Conservation (phyloP, 2,797 vertebrate species). For the Mico argentatus region DNA sequence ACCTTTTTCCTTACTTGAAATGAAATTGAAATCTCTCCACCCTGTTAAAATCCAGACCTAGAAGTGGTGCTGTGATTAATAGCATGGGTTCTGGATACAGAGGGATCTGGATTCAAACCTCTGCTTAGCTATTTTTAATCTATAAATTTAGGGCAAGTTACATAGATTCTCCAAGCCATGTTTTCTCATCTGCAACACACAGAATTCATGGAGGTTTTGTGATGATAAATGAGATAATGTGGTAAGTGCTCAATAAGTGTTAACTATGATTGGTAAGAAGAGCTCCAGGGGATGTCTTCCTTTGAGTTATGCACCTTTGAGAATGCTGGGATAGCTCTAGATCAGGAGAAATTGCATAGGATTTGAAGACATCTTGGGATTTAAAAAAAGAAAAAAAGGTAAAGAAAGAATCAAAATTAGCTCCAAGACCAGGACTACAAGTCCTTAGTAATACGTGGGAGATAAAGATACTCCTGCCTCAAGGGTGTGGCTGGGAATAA, state of each 20-base stretch:
- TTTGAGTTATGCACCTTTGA: background rate
- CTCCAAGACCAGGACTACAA: background rate
- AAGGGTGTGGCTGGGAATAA: background rate
- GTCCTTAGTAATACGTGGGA: background rate
- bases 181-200: background rate
- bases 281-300: background rate
- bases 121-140: background rate
- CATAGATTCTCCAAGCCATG: background rate
- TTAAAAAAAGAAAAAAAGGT: background rate
- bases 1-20: background rate
- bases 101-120: background rate
- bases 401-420: slow-evolving; percentile 43
- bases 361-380: background rate
- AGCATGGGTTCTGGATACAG: background rate
- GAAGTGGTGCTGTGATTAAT: background rate
- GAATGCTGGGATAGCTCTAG: background rate
- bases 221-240: background rate
- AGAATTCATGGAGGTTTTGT: background rate
- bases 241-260: background rate
- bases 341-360: background rate
- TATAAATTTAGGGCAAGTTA: background rate
- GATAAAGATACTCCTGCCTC: background rate
- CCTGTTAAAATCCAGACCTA: background rate
- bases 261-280: background rate
- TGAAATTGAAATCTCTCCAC: background rate